Conservation (phyloP, 2,888 invertebrate species). For the Gnatocerus cornutus region DNA sequence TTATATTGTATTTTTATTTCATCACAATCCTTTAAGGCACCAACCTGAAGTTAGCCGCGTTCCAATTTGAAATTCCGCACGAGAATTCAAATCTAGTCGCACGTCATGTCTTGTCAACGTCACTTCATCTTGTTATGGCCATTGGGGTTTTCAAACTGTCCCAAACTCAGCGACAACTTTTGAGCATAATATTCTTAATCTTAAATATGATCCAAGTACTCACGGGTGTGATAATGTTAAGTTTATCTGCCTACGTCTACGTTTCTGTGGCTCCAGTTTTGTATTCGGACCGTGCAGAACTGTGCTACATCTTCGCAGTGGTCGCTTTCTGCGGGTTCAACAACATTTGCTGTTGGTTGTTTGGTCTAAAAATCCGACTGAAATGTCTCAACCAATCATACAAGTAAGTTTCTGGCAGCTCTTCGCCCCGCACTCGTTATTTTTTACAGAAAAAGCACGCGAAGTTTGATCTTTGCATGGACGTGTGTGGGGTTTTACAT, state of each 20-base stretch:
- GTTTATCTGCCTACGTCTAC: constrained; percentile 65
- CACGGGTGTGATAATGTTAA: constrained; percentile 64
- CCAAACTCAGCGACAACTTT: constrained; percentile 59
- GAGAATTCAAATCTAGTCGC: constrained; percentile 9
- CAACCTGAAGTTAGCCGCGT: too few species aligned
- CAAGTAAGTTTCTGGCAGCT: constrained; percentile 63
- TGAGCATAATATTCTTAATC: constrained; percentile 60
- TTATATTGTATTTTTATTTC: too few species aligned
- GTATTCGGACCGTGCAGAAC: constrained; percentile 68
- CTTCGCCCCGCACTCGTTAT: constrained; percentile 7
- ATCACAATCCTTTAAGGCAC: too few species aligned
- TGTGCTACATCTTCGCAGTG: constrained; percentile 68
- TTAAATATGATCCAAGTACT: constrained; percentile 65
- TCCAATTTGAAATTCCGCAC: too few species aligned
- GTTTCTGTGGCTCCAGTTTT: constrained; percentile 64
- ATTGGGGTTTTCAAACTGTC: constrained; percentile 41
- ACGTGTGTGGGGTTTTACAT: constrained; percentile 65
- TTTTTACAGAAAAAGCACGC: constrained; percentile 68
- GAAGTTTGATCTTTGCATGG: constrained; percentile 66
- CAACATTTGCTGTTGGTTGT: constrained; percentile 65
- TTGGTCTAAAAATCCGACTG: constrained; percentile 67
- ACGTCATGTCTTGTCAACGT: constrained; percentile 43
- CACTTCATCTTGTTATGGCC: constrained; percentile 39
- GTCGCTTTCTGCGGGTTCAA: constrained; percentile 67
- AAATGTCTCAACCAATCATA: constrained; percentile 67